These are phyloP conservation scores for Xanthorhoe designata DNA, from an alignment of 2,888 invertebrate genomes.

Conservation along the genomic window DNA sequence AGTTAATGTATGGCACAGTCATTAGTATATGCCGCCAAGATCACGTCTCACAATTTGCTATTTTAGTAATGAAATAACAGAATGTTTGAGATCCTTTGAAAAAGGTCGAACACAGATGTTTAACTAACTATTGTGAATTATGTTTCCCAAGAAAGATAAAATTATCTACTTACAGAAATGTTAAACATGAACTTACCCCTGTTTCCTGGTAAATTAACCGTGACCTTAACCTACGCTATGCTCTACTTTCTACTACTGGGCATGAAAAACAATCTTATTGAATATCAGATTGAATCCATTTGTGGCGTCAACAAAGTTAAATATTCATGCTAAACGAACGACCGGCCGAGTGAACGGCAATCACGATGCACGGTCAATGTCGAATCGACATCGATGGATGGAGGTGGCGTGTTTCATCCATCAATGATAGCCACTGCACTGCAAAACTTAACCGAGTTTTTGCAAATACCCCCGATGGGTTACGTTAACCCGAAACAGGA, in stretches of 20 bases:
- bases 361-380: conserved; percentile 64
- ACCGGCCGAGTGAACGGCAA: conserved; percentile 51
- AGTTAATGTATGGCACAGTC: conserved; percentile 20
- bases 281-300: conserved; percentile 35
- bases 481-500: conserved; percentile 4
- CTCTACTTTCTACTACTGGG: conserved; percentile 21
- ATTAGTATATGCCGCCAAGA: conserved; percentile 22
- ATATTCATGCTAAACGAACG: conserved; percentile 53
- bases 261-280: conserved; percentile 22
- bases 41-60: conserved; percentile 14
- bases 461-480: background rate
- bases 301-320: conserved; percentile 38
- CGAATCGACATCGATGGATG: conserved; percentile 52
- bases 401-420: conserved; percentile 32
- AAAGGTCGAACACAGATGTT: background rate
- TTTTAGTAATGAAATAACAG: background rate
- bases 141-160: background rate
- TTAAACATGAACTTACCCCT: conserved; percentile 11
- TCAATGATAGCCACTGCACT: conserved; percentile 28
- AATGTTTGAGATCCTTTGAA: background rate
- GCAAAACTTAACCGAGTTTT: conserved; percentile 13
- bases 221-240: conserved; percentile 25
- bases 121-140: background rate
- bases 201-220: conserved; percentile 18
- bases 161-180: background rate